phyloP scores from a whole-genome alignment of 1,140 invertebrate species.

The Ooceraea biroi region DNA sequence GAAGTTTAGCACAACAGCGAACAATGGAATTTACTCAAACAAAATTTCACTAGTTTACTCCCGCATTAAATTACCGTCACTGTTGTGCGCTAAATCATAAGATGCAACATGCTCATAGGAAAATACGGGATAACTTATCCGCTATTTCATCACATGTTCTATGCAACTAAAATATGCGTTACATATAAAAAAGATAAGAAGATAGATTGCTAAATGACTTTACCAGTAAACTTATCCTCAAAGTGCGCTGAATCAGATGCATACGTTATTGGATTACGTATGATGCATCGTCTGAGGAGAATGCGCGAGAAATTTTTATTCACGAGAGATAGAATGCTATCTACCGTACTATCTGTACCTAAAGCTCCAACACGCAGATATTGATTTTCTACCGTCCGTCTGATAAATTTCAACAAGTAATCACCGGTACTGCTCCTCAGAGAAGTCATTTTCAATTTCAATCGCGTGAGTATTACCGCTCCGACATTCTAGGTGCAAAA shows the following conservation, averaged over 20 bases:
- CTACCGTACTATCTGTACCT: conserved; percentile 1
- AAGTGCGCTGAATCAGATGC: neutral
- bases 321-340: neutral
- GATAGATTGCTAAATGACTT: neutral
- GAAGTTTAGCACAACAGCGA: neutral
- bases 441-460: conserved; percentile 26
- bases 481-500: too few species aligned
- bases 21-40: neutral
- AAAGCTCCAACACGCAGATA: conserved; percentile 38
- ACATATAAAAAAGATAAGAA: neutral
- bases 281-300: neutral
- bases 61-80: neutral
- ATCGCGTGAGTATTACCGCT: neutral
- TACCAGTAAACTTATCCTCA: too few species aligned
- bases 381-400: conserved; percentile 61
- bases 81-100: neutral
- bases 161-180: neutral
- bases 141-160: conserved; percentile 3
- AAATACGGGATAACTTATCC: conserved; percentile 8
- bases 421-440: neutral
- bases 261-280: neutral
- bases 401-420: conserved; percentile 51
- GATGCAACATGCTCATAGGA: neutral
- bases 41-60: neutral
- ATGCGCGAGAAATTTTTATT: neutral